A percentile compares a stretch with the other conserved stretches of the same genome.
Conservation (phyloP, 2,797 vertebrate species). For the Amblyraja radiata region DNA sequence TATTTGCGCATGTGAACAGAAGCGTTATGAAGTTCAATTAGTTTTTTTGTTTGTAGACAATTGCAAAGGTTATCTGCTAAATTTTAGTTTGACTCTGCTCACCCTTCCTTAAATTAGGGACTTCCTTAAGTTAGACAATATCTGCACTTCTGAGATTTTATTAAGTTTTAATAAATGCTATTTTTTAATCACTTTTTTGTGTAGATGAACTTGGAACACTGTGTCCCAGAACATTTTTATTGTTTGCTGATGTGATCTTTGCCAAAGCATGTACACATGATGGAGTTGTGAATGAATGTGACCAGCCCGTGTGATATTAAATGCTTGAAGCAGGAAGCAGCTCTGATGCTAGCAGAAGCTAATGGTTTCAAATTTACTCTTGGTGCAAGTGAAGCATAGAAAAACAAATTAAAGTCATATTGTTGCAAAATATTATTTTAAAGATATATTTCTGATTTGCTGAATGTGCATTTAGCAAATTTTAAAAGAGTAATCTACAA, state of each 20-base stretch:
- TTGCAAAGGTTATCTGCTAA: background rate
- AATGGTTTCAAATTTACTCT: background rate
- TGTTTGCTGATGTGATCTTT: slow-evolving; percentile 20
- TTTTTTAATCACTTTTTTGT: background rate
- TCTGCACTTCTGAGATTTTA: background rate
- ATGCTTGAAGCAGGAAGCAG: slow-evolving; percentile 11
- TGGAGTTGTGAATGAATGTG: background rate
- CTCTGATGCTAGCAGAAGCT: background rate
- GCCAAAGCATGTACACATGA: background rate
- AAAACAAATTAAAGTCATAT: background rate
- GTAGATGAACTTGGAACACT: background rate
- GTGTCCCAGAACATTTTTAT: background rate
- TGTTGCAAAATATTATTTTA: background rate
- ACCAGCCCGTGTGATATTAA: background rate
- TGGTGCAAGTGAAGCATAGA: background rate
- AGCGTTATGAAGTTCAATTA: background rate
- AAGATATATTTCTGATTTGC: background rate
- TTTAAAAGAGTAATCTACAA: background rate
- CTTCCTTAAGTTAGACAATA: background rate
- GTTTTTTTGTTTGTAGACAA: background rate
- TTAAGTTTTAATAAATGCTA: background rate
- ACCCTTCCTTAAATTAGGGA: background rate
- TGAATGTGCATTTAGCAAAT: background rate
- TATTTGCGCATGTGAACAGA: background rate
- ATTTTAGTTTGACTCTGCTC: background rate